phyloP scores from a whole-genome alignment of 2,888 invertebrate species.

The Pasiphila rectangulata region DNA sequence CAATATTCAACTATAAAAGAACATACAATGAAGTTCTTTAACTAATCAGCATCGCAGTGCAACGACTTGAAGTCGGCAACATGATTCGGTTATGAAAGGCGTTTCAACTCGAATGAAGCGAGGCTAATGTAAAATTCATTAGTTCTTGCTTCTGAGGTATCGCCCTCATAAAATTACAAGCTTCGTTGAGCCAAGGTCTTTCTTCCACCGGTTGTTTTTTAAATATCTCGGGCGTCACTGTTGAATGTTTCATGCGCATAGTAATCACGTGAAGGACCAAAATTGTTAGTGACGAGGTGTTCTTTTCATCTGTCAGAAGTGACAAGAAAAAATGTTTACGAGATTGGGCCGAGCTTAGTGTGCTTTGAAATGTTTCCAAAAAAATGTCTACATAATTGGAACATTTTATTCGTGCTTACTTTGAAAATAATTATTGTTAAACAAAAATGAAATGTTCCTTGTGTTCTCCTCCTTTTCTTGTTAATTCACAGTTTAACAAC shows the following conservation, averaged over 20 bases:
- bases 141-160: conserved; percentile 39
- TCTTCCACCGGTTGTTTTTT: conserved; percentile 46
- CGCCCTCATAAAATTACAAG: conserved; percentile 46
- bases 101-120: conserved; percentile 28
- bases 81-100: conserved; percentile 32
- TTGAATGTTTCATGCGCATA: conserved; percentile 67
- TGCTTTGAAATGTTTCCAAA: neutral
- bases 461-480: no score
- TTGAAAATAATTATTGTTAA: no score
- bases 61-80: conserved; percentile 18
- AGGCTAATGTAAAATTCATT: conserved; percentile 36
- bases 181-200: conserved; percentile 38
- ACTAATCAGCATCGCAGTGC: conserved; percentile 22
- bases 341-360: neutral
- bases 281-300: conserved; percentile 18
- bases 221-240: conserved; percentile 51
- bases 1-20: conserved; percentile 10
- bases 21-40: no score
- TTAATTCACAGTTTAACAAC: no score
- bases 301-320: conserved; percentile 16
- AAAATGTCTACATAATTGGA: neutral
- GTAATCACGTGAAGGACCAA: conserved; percentile 36
- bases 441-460: no score
- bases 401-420: neutral
- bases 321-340: conserved; percentile 4